A percentile compares a stretch with the other conserved stretches of the same genome.
phyloP scores from a whole-genome alignment of 2,888 invertebrate genomes.

The Nomada fucata region DNA sequence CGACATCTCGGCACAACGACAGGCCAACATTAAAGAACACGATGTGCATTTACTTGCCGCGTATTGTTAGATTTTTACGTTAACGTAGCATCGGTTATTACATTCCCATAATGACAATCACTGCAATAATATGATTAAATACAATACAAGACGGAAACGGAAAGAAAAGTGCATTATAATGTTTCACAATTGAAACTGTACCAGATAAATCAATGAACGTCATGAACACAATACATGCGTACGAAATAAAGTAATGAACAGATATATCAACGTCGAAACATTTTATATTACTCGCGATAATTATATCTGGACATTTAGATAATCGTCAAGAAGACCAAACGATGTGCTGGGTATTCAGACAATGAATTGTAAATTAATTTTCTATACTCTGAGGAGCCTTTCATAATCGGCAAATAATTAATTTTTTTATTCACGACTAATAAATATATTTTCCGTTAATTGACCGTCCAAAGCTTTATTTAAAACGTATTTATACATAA shows the following conservation, averaged over 20 bases:
- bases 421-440: too few relatives aligned
- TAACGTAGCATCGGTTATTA: background rate
- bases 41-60: background rate
- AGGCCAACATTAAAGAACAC: background rate
- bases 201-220: background rate
- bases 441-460: too few relatives aligned
- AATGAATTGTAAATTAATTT: too few relatives aligned
- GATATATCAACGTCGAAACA: background rate
- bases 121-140: background rate
- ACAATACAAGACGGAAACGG: background rate
- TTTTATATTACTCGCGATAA: background rate
- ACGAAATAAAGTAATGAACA: too few relatives aligned
- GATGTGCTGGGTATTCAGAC: too few relatives aligned
- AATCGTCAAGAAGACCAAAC: background rate
- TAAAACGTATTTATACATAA: background rate
- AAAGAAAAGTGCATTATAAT: background rate
- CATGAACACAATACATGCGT: background rate
- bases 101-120: background rate
- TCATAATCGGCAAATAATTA: too few relatives aligned
- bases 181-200: background rate
- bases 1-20: slow-evolving; percentile 6
- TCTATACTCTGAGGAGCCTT: too few relatives aligned
- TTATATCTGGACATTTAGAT: background rate
- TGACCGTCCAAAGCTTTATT: too few relatives aligned
- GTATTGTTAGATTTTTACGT: background rate